Percentiles rank a stretch among this genome's conserved stretches.
phyloP scores from a whole-genome alignment of 2,888 invertebrate species.

The Folsomia candida region DNA sequence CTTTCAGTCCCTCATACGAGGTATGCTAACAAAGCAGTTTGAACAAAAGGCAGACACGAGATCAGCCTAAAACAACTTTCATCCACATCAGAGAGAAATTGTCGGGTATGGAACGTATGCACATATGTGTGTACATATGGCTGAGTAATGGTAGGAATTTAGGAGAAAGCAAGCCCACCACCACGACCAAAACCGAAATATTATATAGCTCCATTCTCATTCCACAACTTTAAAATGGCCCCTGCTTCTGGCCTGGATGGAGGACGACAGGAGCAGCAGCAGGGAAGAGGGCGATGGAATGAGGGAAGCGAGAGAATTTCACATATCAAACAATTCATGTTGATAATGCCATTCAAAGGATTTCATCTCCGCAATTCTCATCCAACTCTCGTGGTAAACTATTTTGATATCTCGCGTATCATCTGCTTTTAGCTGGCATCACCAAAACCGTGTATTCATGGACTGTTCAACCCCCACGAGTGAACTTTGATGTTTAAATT shows the following conservation, averaged over 20 bases:
- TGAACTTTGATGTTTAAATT: constrained; percentile 5
- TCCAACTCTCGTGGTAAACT: not conserved
- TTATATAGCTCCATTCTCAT: not conserved
- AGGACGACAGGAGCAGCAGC: not conserved
- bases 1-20: not conserved
- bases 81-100: not conserved
- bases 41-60: no score
- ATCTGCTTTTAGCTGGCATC: not conserved
- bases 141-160: not conserved
- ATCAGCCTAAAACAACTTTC: not conserved
- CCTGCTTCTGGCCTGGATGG: not conserved
- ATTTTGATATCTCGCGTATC: not conserved
- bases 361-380: constrained; percentile 1
- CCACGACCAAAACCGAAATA: not conserved
- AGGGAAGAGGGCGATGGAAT: not conserved
- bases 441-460: not conserved
- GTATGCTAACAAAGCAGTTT: no score
- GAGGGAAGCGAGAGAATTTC: not conserved
- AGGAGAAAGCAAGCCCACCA: not conserved
- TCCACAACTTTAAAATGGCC: not conserved
- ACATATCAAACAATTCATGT: not conserved
- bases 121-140: not conserved
- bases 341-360: constrained; percentile 5
- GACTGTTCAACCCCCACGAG: not conserved
- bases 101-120: not conserved